Evolutionary conservation across 2,113 vertebrate genomes (phyloP).

Genomic region (Ranitomeya imitator): DNA sequence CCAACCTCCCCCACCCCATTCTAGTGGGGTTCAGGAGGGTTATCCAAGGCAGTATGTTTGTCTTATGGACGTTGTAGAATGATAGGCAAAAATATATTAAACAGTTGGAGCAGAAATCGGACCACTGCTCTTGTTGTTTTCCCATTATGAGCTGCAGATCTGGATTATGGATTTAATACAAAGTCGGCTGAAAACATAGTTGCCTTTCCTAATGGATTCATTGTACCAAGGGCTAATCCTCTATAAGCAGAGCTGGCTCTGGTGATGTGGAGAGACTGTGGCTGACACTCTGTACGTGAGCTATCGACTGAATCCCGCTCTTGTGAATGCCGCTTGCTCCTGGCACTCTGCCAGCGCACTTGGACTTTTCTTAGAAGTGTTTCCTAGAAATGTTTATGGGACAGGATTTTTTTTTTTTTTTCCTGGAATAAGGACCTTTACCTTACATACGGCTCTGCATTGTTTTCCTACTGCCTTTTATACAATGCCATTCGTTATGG

Average conservation of each 20-base stretch:
- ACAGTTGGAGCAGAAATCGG: background rate
- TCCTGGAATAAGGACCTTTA: background rate
- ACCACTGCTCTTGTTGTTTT: background rate
- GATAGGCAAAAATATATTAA: background rate
- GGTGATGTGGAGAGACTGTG: no score
- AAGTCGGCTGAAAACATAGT: background rate
- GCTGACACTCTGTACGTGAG: no score
- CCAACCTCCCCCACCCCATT: no score
- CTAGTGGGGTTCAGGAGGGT: background rate
- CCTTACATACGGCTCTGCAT: background rate
- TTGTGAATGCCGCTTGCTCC: background rate
- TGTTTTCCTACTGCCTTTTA: background rate
- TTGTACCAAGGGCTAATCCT: background rate
- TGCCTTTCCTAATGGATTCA: background rate
- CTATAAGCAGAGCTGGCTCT: no score
- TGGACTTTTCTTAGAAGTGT: constrained; percentile 47
- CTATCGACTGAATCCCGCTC: background rate
- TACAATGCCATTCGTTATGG: no score
- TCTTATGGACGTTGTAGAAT: background rate
- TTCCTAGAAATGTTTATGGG: constrained; percentile 48
- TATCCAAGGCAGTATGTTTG: background rate
- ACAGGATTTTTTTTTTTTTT: background rate
- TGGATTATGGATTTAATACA: background rate
- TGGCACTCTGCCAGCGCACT: constrained; percentile 18
- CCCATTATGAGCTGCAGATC: background rate